Percentiles rank a stretch among this genome's conserved stretches.
Conservation (phyloP, 2,113 vertebrate species). For the Tragelaphus strepsiceros region DNA sequence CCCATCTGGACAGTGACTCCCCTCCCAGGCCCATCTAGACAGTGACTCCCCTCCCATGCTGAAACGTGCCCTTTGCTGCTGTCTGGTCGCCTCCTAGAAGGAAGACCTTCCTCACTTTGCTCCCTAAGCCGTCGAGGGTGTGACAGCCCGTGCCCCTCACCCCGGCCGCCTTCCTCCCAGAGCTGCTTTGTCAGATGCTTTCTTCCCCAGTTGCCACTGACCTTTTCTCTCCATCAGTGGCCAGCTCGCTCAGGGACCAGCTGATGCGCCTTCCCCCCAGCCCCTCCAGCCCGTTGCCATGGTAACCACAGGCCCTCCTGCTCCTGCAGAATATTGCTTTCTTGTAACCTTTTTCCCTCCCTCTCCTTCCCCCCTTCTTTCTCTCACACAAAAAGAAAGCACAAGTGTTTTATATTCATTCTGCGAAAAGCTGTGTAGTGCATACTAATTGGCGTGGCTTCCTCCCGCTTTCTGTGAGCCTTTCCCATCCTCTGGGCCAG, state of each 20-base stretch:
- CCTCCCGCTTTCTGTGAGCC: slow-evolving; percentile 61
- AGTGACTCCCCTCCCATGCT: not conserved
- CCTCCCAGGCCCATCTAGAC: not conserved
- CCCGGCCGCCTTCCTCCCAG: not conserved
- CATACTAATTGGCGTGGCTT: slow-evolving; percentile 77
- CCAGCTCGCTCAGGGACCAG: slow-evolving; percentile 43
- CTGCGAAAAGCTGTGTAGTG: slow-evolving; percentile 66
- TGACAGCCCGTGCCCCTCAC: not conserved
- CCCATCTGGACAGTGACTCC: not conserved
- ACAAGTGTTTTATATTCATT: slow-evolving; percentile 76
- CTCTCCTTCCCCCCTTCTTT: slow-evolving; percentile 40
- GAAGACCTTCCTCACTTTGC: not conserved
- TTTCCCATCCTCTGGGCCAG: slow-evolving; percentile 28
- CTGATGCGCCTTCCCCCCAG: slow-evolving; percentile 59
- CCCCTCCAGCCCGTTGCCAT: slow-evolving; percentile 65
- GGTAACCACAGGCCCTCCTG: slow-evolving; percentile 68
- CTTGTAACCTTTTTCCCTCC: slow-evolving; percentile 71
- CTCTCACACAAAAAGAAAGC: slow-evolving; percentile 79
- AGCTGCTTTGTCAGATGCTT: not conserved
- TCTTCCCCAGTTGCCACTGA: not conserved
- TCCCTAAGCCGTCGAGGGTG: not conserved
- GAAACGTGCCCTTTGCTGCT: not conserved
- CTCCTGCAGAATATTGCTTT: slow-evolving; percentile 80
- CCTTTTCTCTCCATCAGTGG: not conserved
- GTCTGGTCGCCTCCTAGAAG: not conserved